phyloP scores from a whole-genome alignment of 2,888 invertebrate genomes.

The Dromius quadrimaculatus region DNA sequence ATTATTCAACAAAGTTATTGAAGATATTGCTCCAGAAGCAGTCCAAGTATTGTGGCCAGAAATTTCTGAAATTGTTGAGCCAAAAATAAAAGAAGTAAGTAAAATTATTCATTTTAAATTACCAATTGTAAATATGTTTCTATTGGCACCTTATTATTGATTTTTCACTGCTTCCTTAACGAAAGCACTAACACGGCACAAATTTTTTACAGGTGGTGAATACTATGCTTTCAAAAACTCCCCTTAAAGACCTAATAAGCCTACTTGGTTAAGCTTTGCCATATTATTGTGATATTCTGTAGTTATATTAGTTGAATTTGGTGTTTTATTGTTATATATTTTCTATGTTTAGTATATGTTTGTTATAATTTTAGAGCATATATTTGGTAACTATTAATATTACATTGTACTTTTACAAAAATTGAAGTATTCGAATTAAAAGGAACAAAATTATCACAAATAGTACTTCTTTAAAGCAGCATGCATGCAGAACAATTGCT shows the following conservation, averaged over 20 bases:
- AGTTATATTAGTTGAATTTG: not conserved
- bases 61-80: slow-evolving; percentile 62
- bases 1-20: slow-evolving; percentile 64
- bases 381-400: slow-evolving; percentile 40
- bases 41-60: slow-evolving; percentile 66
- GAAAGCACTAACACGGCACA: slow-evolving; percentile 11
- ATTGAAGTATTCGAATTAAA: not conserved
- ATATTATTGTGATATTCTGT: slow-evolving; percentile 1
- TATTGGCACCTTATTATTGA: not conserved
- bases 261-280: not conserved
- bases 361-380: slow-evolving; percentile 10
- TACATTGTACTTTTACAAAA: slow-evolving; percentile 31
- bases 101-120: not conserved
- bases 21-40: slow-evolving; percentile 64
- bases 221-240: slow-evolving; percentile 9
- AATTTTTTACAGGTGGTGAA: slow-evolving; percentile 11
- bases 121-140: not conserved
- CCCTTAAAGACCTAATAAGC: not conserved
- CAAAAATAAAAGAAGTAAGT: slow-evolving; percentile 63
- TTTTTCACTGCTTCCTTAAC: slow-evolving; percentile 4
- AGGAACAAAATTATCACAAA: slow-evolving; percentile 30
- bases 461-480: slow-evolving; percentile 1
- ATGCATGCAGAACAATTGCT: slow-evolving; percentile 20
- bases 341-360: too few relatives aligned
- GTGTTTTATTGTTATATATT: too few relatives aligned